Conservation (phyloP, 1,140 invertebrate species). For the Drosophila quadrilineata region DNA sequence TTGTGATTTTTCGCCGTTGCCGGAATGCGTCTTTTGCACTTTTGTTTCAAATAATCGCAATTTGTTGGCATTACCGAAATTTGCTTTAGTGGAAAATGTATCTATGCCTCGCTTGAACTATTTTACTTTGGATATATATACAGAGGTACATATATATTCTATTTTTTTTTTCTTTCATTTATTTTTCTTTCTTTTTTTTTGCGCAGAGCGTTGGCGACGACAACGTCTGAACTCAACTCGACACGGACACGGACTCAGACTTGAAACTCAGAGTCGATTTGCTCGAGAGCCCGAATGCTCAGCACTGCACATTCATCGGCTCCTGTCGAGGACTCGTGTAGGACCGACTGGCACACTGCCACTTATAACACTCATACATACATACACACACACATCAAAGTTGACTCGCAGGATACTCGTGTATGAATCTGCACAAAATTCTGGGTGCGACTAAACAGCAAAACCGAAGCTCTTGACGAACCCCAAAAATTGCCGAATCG, state of each 20-base stretch:
- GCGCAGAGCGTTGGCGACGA: constrained; percentile 61
- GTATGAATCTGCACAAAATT: constrained; percentile 74
- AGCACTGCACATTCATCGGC: constrained; percentile 34
- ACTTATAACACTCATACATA: constrained; percentile 69
- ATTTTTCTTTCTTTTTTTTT: no score
- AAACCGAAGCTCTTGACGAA: constrained; percentile 5
- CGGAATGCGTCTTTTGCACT: constrained; percentile 1
- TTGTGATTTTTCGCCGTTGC: neutral
- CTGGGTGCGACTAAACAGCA: constrained; percentile 70
- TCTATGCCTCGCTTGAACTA: constrained; percentile 66
- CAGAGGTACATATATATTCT: no score
- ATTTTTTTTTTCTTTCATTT: no score
- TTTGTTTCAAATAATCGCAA: neutral
- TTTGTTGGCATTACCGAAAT: constrained; percentile 40
- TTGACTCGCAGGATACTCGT: no score
- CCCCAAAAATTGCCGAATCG: neutral
- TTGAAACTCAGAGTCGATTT: constrained; percentile 15
- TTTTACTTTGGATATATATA: no score
- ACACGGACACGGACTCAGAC: constrained; percentile 67
- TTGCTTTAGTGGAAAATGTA: constrained; percentile 65
- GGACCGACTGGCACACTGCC: constrained; percentile 64
- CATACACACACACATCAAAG: no score
- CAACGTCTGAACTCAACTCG: constrained; percentile 67
- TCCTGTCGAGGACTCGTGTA: constrained; percentile 39
- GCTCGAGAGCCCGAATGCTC: constrained; percentile 29